phyloP scores from a whole-genome alignment of 2,888 invertebrate species.

The Ochropacha duplaris region DNA sequence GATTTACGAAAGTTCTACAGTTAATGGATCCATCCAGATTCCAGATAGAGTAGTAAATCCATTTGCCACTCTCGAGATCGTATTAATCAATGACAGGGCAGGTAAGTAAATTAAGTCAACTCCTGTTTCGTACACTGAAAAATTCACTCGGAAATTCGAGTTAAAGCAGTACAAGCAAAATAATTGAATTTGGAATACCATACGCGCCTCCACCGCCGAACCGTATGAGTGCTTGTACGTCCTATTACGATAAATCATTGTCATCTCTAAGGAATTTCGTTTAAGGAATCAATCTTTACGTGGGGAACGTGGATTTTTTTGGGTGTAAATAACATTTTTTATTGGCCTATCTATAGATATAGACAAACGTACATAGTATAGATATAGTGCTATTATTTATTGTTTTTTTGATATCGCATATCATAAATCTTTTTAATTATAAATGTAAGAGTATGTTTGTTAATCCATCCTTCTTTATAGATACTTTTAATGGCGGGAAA shows the following conservation, averaged over 20 bases:
- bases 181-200: conserved; percentile 64
- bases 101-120: neutral
- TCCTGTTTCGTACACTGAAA: conserved; percentile 19
- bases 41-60: neutral
- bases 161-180: conserved; percentile 35
- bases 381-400: too few relatives aligned
- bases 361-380: too few relatives aligned
- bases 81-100: neutral
- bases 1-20: neutral
- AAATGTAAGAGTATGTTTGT: too few relatives aligned
- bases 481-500: too few relatives aligned
- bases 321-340: too few relatives aligned
- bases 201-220: conserved; percentile 29
- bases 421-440: too few relatives aligned
- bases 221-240: conserved; percentile 31
- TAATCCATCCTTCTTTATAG: too few relatives aligned
- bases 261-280: conserved; percentile 18
- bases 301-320: too few relatives aligned
- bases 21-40: neutral
- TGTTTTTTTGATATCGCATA: too few relatives aligned
- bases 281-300: too few relatives aligned
- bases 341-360: too few relatives aligned
- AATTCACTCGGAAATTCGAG: conserved; percentile 24
- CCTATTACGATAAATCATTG: conserved; percentile 53
- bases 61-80: neutral